Conservation (phyloP, 2,888 invertebrate genomes). For the Aleiodes leptofemur region DNA sequence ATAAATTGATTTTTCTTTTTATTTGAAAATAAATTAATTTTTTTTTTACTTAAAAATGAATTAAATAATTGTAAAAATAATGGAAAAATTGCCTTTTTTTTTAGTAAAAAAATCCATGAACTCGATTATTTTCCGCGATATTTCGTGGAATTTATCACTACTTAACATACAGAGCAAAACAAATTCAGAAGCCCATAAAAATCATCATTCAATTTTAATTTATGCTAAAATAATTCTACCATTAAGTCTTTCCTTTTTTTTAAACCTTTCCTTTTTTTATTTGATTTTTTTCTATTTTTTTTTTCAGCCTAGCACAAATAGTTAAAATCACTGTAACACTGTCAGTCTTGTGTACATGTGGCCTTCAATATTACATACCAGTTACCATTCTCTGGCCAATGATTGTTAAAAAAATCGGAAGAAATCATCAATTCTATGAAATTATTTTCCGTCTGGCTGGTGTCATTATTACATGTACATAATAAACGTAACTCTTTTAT, state of each 20-base stretch:
- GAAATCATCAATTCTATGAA: slow-evolving; percentile 62
- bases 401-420: slow-evolving; percentile 70
- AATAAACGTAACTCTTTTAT: slow-evolving; percentile 6
- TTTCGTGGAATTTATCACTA: too few relatives aligned
- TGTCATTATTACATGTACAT: slow-evolving; percentile 64
- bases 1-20: not conserved
- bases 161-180: not conserved
- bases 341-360: slow-evolving; percentile 80
- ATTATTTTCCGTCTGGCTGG: slow-evolving; percentile 64
- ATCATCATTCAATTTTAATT: not conserved
- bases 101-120: too few relatives aligned
- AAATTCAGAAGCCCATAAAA: not conserved
- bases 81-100: too few relatives aligned
- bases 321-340: slow-evolving; percentile 77
- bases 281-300: too few relatives aligned
- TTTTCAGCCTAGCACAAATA: slow-evolving; percentile 15
- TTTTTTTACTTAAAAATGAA: not conserved
- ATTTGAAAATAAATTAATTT: not conserved
- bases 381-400: slow-evolving; percentile 80
- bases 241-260: not conserved
- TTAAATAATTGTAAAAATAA: not conserved
- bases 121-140: too few relatives aligned
- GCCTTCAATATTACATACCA: slow-evolving; percentile 82
- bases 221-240: too few relatives aligned
- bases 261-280: not conserved